Conservation (phyloP, 2,888 invertebrate genomes). For the Amphimallon solstitiale region DNA sequence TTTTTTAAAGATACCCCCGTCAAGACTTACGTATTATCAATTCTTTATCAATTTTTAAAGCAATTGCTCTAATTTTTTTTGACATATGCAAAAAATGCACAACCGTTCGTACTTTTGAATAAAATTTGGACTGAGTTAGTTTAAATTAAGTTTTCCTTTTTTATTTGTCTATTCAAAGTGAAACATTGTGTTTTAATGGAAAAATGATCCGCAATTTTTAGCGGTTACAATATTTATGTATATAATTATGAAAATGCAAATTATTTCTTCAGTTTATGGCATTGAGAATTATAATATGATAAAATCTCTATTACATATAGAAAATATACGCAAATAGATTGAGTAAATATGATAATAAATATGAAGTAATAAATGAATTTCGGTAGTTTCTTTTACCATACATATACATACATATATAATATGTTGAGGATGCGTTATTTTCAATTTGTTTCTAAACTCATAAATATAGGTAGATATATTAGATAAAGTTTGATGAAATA, state of each 20-base stretch:
- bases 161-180: no score
- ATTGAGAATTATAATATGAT: background rate
- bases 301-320: background rate
- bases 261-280: slow-evolving; percentile 3
- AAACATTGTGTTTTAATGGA: no score
- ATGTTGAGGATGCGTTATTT: background rate
- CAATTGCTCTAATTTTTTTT: no score
- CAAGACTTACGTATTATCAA: no score
- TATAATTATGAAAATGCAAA: slow-evolving; percentile 2
- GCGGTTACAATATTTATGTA: background rate
- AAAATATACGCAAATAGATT: background rate
- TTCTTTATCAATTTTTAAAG: no score
- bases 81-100: no score
- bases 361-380: slow-evolving; percentile 17
- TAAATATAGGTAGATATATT: background rate
- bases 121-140: no score
- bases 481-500: no score
- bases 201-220: no score
- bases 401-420: background rate
- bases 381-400: background rate
- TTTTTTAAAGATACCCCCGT: no score
- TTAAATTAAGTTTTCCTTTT: no score
- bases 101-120: no score
- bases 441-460: background rate
- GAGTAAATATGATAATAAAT: slow-evolving; percentile 1